Conservation (phyloP, 2,797 vertebrate genomes). For the Catharus ustulatus region DNA sequence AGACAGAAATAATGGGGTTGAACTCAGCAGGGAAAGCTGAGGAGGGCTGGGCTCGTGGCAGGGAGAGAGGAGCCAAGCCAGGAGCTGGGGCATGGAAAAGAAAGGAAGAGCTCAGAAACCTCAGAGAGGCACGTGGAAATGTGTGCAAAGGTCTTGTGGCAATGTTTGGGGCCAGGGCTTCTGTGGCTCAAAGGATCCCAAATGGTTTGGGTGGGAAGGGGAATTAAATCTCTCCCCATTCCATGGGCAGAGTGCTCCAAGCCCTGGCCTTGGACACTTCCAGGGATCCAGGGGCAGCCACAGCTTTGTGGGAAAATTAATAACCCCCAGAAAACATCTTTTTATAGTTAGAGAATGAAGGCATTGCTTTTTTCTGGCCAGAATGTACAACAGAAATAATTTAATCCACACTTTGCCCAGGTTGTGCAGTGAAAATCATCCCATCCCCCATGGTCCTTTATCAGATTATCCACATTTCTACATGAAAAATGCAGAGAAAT, state of each 20-base stretch:
- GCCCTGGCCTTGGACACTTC: background rate
- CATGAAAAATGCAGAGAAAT: background rate
- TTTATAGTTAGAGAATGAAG: too few species aligned
- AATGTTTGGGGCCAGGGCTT: background rate
- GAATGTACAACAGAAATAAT: background rate
- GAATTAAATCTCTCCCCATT: background rate
- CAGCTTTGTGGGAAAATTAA: background rate
- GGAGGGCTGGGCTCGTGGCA: background rate
- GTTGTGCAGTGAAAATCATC: background rate
- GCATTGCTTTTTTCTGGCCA: background rate
- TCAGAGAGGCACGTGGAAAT: background rate
- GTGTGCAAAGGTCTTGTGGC: background rate
- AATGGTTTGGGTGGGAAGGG: background rate
- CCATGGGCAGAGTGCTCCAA: background rate
- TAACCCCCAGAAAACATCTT: background rate
- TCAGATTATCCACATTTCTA: background rate
- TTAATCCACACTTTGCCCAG: fast-evolving
- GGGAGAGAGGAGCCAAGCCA: background rate
- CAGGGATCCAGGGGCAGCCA: background rate
- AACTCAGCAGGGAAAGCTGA: background rate
- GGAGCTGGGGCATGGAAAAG: background rate
- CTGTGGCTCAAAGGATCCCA: background rate
- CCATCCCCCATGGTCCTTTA: fast-evolving
- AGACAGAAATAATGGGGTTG: slow-evolving; percentile 41
- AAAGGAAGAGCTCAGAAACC: background rate